phyloP scores from a whole-genome alignment of 2,888 invertebrate species.

The Callyntrura sp. region DNA sequence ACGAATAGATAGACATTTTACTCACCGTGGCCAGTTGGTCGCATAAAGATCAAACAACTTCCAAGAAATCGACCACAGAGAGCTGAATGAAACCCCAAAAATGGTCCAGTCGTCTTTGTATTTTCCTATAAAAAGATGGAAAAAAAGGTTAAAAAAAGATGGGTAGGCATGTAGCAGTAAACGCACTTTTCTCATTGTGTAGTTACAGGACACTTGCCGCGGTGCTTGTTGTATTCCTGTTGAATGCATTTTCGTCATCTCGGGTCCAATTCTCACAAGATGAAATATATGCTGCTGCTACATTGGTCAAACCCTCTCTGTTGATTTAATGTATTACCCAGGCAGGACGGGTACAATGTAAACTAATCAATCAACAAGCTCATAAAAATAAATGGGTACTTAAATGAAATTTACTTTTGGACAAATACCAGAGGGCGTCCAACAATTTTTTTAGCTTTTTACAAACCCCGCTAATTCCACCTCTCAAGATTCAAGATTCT shows the following conservation, averaged over 20 bases:
- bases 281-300: neutral
- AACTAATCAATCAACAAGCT: constrained; percentile 3
- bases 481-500: too few species aligned
- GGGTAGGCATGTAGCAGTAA: neutral
- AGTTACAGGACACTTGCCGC: neutral
- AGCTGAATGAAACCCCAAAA: constrained; percentile 46
- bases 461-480: too few species aligned
- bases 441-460: too few species aligned
- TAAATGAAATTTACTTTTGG: too few species aligned
- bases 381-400: neutral
- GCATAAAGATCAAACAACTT: constrained; percentile 74
- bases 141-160: constrained; percentile 35
- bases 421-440: too few species aligned
- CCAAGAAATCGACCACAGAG: constrained; percentile 69
- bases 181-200: constrained; percentile 5
- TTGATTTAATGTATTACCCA: neutral
- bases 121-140: neutral
- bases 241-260: neutral
- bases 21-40: constrained; percentile 63
- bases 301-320: neutral
- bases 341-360: neutral
- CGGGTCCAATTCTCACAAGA: neutral
- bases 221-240: neutral
- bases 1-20: constrained; percentile 36
- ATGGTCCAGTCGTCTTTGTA: constrained; percentile 9